Conservation (phyloP, 2,113 vertebrate genomes). For the Penelope pileata region DNA sequence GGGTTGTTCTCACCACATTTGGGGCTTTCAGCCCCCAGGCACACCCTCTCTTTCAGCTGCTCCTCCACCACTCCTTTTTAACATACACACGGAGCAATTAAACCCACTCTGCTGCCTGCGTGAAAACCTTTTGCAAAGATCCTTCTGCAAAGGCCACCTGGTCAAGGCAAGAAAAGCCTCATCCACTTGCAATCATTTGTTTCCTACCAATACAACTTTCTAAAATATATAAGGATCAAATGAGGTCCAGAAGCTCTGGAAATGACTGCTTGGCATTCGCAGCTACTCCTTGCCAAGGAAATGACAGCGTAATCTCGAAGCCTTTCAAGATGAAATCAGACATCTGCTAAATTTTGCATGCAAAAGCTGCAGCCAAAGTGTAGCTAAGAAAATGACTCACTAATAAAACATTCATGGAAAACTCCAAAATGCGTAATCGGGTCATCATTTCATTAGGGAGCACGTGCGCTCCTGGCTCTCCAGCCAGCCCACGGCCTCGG, state of each 20-base stretch:
- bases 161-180: not conserved
- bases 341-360: slow-evolving; percentile 68
- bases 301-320: not conserved
- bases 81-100: fast-evolving
- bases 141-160: not conserved
- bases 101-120: not conserved
- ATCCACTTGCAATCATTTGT: not conserved
- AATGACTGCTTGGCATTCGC: not conserved
- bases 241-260: not conserved
- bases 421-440: slow-evolving; percentile 59
- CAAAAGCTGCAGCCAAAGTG: slow-evolving; percentile 41
- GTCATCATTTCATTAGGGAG: slow-evolving; percentile 48
- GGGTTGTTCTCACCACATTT: not conserved
- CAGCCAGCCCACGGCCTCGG: too few species aligned
- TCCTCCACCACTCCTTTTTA: not conserved
- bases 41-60: not conserved
- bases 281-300: slow-evolving; percentile 6
- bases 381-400: slow-evolving; percentile 56
- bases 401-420: slow-evolving; percentile 68
- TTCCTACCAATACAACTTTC: not conserved
- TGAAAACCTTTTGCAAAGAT: not conserved
- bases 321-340: slow-evolving; percentile 54
- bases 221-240: not conserved
- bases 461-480: fast-evolving
- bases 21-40: not conserved